phyloP scores from a whole-genome alignment of 2,888 invertebrate genomes.

The Cantharis rustica region DNA sequence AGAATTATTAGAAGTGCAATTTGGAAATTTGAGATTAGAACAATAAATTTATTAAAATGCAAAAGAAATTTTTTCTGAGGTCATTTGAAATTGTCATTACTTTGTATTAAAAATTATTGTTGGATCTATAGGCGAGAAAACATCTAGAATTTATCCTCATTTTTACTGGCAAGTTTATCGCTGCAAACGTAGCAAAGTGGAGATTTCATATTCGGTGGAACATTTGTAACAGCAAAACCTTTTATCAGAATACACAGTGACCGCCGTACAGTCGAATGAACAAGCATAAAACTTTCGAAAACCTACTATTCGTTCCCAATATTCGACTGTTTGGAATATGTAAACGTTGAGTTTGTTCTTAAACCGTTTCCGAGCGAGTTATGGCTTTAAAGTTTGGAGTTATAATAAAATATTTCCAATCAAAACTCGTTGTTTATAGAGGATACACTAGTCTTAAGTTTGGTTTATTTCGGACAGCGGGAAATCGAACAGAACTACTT shows the following conservation, averaged over 20 bases:
- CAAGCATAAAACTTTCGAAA: conserved; percentile 36
- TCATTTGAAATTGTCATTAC: conserved; percentile 13
- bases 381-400: conserved; percentile 41
- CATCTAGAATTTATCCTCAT: conserved; percentile 49
- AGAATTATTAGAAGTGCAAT: background rate
- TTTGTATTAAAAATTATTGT: conserved; percentile 33
- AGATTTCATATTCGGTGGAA: conserved; percentile 43
- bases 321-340: conserved; percentile 15
- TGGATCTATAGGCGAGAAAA: conserved; percentile 37
- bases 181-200: conserved; percentile 44
- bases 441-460: conserved; percentile 4
- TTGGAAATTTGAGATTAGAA: background rate
- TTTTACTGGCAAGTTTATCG: conserved; percentile 51
- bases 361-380: conserved; percentile 17
- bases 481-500: conserved; percentile 16
- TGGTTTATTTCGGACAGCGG: background rate
- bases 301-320: conserved; percentile 24
- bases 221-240: conserved; percentile 50
- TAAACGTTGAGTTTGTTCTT: conserved; percentile 20
- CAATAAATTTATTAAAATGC: background rate
- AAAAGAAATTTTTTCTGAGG: background rate
- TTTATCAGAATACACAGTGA: conserved; percentile 48
- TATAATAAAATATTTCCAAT: conserved; percentile 41
- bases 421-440: conserved; percentile 41
- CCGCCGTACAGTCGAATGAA: conserved; percentile 42